These are phyloP conservation scores for Actenoides hombroni DNA, from an alignment of 2,113 vertebrate species.

Conservation along the genomic window DNA sequence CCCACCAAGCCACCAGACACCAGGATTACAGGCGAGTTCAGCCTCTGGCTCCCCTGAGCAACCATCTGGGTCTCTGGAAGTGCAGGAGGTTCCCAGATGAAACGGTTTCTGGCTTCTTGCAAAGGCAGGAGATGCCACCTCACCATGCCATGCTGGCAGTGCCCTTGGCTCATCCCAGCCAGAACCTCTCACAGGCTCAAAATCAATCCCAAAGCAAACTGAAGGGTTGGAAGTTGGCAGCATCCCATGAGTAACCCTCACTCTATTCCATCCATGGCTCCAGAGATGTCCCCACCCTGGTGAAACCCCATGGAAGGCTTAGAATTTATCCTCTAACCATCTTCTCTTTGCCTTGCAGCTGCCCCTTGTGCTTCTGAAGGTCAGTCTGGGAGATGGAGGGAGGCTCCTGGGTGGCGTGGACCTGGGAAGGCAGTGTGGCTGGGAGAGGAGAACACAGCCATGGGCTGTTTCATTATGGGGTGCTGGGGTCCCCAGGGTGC, in stretches of 20 bases:
- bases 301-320: neutral
- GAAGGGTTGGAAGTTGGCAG: neutral
- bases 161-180: neutral
- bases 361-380: conserved; percentile 34
- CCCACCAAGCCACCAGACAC: neutral
- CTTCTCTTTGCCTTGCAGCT: conserved; percentile 45
- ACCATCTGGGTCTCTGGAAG: neutral
- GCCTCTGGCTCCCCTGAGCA: neutral
- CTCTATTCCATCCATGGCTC: neutral
- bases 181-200: neutral
- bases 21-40: neutral
- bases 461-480: fast-evolving
- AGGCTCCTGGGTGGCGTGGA: neutral
- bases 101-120: neutral
- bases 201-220: neutral
- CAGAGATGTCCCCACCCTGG: neutral
- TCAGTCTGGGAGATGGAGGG: neutral
- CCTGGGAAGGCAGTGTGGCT: neutral
- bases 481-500: fast-evolving
- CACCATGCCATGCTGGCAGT: neutral
- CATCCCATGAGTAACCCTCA: neutral
- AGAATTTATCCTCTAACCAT: neutral
- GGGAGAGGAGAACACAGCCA: neutral
- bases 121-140: neutral
- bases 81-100: neutral